Evolutionary conservation across 1,140 invertebrate species (phyloP), one percentile per base, ranked within the genome.

Genomic region (Sipha flava): DNA sequence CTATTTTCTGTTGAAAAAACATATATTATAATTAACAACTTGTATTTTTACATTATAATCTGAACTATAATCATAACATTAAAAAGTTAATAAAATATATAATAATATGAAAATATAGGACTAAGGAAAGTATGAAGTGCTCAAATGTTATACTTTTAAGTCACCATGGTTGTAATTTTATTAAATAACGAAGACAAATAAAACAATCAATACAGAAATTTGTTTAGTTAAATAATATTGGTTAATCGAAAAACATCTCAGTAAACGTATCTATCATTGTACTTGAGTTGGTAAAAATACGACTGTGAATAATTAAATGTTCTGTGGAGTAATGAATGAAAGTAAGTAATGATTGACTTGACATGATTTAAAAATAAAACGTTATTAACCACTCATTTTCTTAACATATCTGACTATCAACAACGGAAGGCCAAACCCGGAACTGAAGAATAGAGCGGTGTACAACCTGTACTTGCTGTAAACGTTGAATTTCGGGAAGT

Each of bases 391-490:
- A 21, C 73, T 77, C n/a, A 52, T 57, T 34, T 77, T 77, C 2
- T 16, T 54, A 3, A 77, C 9, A 12, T 59, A 77, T 77, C 52
- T 57, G 5, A 77, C 73, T 52, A 77, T 77, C 26, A 52, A 77
- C 3, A 77, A 77, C 29, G 73, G 73, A 23, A 77, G 37, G n/a
- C 23, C 73, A 77, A 77, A 77, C 1, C 73, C 73, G 2, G 52
- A 57, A n/a, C 73, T 77, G 16, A 77, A 77, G 34, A 77, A 77
- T 10, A 77, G 34, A 59, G 73, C 52, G 3, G 14, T 37, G 16
- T 77, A 77, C 10, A 77, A 77, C 12, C 26, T 77, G 29, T 77
- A 77, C 52, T 59, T 77, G 73, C 21, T 59, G 23, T 43, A 59
- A 16, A 57, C 34, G 40, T 77, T 34, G 29, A 77, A 77, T 43